Evolutionary conservation across 2,797 vertebrate genomes (phyloP).

Genomic region (Margarornis squamiger): DNA sequence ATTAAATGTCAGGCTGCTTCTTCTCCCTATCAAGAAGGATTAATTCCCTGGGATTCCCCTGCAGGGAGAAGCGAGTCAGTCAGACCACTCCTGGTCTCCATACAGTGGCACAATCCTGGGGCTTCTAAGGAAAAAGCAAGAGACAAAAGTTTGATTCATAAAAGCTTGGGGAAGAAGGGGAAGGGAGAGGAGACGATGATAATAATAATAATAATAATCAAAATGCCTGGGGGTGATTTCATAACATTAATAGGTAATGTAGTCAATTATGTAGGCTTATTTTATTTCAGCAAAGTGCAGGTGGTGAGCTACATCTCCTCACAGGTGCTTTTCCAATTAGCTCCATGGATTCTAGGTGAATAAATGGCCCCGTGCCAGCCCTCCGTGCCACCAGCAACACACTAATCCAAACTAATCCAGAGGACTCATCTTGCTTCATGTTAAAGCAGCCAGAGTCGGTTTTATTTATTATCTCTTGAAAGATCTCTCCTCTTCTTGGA

Average conservation of each 20-base stretch:
- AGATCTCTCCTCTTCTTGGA: conserved; percentile 48
- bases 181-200: neutral
- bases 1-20: neutral
- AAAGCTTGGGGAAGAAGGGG: neutral
- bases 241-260: conserved; percentile 62
- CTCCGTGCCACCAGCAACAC: conserved; percentile 55
- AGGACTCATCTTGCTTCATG: conserved; percentile 56
- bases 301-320: conserved; percentile 62
- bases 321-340: conserved; percentile 72
- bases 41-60: neutral
- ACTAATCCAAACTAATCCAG: conserved; percentile 59
- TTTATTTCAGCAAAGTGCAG: conserved; percentile 67
- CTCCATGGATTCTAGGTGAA: conserved; percentile 65
- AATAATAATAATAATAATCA: neutral
- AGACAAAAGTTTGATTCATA: conserved; percentile 42
- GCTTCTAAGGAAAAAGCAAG: neutral
- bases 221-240: conserved; percentile 58
- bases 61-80: neutral
- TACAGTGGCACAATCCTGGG: neutral
- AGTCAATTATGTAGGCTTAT: conserved; percentile 63
- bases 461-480: conserved; percentile 56
- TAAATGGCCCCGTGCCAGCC: conserved; percentile 38
- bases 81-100: neutral
- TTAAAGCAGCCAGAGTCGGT: conserved; percentile 31
- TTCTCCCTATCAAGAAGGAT: neutral